Base-by-base conservation (phyloP, 1,140 invertebrate species). In the Saccostrea cuccullata region DNA sequence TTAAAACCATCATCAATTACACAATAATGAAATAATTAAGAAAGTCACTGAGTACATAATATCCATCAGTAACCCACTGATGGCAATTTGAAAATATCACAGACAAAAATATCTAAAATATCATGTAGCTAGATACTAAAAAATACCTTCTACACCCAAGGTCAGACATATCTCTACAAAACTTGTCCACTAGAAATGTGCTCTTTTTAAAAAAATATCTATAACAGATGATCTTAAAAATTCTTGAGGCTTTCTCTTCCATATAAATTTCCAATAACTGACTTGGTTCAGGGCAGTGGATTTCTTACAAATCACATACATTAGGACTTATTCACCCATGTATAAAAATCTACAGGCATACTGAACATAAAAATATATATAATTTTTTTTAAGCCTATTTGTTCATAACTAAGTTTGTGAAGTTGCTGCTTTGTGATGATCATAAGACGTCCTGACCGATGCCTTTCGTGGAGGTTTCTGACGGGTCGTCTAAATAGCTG, bases 391-490 rank as follows among this genome's bases (percentile, higher is more conserved):
- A 73, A 73, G 67, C 26, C 12, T 73, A 26, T 23, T 23, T 26
- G 70, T 77, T 30, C 15, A 47, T 47, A 47, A 8, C 70, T 77
- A 77, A 77, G 70, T 77, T 77, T 23, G 70, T 77, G 70, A 36
- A 30, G 23, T 77, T 77, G 70, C 70, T 77, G 70, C 70, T 77
- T 26, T 77, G 23, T 77, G 70, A 17, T 23, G 70, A 85, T 90
- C 88, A 91, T 85, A 90, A 88, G 47, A 89, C 87, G 55, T 91
- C 91, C 77, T 90, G 88, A 67, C 86, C 86, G 23, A 88, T 77
- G 55, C 84, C 58, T 82, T 91, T 91, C 40, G 88, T 84, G 23
- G 89, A 86, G 12, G 90, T 91, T 40, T 90, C 89, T 56, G 90
- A 83, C 15, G 84, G 86, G 55, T 91, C 89, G 12, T 92, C 91